phyloP scores from a whole-genome alignment of 1,140 invertebrate genomes.

The Diabrotica virgifera region DNA sequence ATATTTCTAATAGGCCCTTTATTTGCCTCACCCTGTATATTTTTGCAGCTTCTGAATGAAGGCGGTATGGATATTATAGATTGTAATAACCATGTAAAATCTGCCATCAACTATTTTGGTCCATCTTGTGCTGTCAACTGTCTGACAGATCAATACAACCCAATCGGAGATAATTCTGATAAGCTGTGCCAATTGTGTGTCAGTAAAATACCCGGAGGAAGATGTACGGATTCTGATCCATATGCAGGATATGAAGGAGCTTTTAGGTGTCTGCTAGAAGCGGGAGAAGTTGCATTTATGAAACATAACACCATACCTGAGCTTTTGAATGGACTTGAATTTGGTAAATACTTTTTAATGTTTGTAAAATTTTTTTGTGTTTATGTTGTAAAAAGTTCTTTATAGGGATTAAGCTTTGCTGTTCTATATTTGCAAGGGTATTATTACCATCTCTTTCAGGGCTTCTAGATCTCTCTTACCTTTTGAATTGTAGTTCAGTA shows the following conservation, averaged over 20 bases:
- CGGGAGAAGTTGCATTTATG: conserved; percentile 89
- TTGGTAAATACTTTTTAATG: conserved; percentile 45
- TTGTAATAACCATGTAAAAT: conserved; percentile 96
- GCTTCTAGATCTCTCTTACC: no score
- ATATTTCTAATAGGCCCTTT: no score
- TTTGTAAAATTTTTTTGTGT: no score
- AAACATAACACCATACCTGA: conserved; percentile 81
- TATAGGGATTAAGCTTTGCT: no score
- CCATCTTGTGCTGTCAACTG: conserved; percentile 92
- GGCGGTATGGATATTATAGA: conserved; percentile 80
- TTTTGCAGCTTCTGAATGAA: conserved; percentile 69
- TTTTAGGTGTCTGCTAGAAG: conserved; percentile 80
- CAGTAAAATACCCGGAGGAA: conserved; percentile 70
- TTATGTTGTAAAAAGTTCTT: no score
- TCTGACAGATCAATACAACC: conserved; percentile 89
- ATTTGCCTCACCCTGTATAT: background rate
- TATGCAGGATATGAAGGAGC: conserved; percentile 90
- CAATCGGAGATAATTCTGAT: conserved; percentile 77
- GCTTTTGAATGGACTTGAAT: conserved; percentile 60
- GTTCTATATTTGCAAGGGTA: no score
- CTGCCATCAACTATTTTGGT: conserved; percentile 85
- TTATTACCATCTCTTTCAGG: no score
- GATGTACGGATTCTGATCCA: conserved; percentile 84
- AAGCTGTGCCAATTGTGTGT: conserved; percentile 82
- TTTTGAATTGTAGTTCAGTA: no score